Evolutionary conservation across 2,888 invertebrate genomes (phyloP).

Genomic region (Himalopsyche anomala): DNA sequence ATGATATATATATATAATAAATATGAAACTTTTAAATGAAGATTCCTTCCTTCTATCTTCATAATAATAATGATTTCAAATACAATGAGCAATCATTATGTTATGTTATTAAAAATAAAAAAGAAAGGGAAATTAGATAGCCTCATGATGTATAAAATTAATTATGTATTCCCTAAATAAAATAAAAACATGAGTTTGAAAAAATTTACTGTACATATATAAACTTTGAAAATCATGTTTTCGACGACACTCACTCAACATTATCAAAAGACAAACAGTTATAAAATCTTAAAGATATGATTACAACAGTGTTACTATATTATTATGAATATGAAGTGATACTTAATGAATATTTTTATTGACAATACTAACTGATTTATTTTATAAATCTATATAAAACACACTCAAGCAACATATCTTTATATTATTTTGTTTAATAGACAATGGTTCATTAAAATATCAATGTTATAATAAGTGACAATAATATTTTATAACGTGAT

Average conservation of each 20-base stretch:
- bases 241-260: background rate
- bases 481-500: background rate
- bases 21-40: too few species aligned
- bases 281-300: conserved; percentile 42
- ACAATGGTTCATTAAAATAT: conserved; percentile 38
- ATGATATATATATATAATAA: too few species aligned
- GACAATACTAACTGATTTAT: conserved; percentile 19
- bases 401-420: background rate
- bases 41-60: too few species aligned
- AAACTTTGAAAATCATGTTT: conserved; percentile 2
- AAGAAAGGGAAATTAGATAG: too few species aligned
- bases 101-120: too few species aligned
- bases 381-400: conserved; percentile 28
- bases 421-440: conserved; percentile 22
- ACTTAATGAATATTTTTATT: conserved; percentile 1
- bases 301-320: conserved; percentile 38
- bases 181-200: background rate
- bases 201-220: background rate
- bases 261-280: conserved; percentile 37
- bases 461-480: conserved; percentile 32
- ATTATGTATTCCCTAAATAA: too few species aligned
- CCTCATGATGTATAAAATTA: too few species aligned
- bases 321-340: background rate
- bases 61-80: too few species aligned
- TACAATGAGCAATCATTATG: too few species aligned